phyloP scores from a whole-genome alignment of 1,140 invertebrate species.

The Panagrolaimus sp. region DNA sequence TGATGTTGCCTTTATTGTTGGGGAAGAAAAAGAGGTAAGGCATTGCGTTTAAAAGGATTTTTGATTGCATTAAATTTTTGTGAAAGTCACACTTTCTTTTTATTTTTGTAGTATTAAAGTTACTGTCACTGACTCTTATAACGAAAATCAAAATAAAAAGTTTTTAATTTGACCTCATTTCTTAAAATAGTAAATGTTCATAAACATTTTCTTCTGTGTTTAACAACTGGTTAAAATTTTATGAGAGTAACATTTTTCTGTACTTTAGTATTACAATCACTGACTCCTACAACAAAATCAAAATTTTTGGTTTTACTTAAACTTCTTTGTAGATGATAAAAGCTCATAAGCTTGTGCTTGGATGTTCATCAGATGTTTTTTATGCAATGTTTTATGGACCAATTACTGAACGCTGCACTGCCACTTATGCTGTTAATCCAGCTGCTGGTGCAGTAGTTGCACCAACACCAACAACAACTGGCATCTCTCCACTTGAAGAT shows the following conservation, averaged over 20 bases:
- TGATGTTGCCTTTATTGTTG: conserved; percentile 31
- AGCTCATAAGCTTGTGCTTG: conserved; percentile 30
- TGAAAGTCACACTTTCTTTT: no score
- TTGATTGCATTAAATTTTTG: background rate
- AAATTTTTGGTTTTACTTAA: no score
- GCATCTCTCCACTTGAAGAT: background rate
- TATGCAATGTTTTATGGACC: conserved; percentile 31
- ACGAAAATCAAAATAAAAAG: no score
- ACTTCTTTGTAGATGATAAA: conserved; percentile 21
- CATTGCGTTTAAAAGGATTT: background rate
- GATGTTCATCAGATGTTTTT: conserved; percentile 26
- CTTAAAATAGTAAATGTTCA: no score
- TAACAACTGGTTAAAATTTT: no score
- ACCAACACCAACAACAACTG: background rate
- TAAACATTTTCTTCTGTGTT: no score
- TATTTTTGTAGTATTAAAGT: no score
- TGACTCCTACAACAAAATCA: no score
- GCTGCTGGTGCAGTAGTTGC: background rate
- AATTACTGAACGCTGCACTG: background rate
- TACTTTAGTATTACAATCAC: no score
- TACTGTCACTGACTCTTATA: no score
- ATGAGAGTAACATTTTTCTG: no score
- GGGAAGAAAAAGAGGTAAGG: conserved; percentile 21
- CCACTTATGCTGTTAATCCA: background rate
- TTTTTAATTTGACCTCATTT: no score